A percentile compares a stretch with the other conserved stretches of the same genome.
Conservation (phyloP, 1,140 invertebrate species). For the Mizuhopecten yessoensis region DNA sequence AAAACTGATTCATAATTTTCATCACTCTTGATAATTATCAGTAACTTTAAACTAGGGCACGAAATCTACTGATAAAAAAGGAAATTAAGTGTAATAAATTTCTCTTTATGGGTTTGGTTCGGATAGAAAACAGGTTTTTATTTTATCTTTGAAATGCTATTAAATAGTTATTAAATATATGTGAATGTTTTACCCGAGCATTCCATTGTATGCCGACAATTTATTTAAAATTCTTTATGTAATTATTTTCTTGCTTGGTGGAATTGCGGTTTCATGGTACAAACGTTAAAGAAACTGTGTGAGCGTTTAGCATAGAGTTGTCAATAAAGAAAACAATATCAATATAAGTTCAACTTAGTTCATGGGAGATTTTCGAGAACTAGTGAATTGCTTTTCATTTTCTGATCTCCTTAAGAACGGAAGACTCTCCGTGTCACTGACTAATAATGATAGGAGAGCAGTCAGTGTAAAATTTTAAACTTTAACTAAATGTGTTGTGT, state of each 20-base stretch:
- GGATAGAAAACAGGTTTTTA: slow-evolving; percentile 7
- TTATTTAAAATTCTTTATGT: background rate
- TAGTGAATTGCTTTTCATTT: too few species aligned
- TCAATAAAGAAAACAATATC: too few species aligned
- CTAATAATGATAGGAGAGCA: too few species aligned
- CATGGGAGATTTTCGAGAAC: too few species aligned
- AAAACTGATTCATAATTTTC: background rate
- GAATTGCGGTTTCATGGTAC: too few species aligned
- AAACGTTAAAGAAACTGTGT: too few species aligned
- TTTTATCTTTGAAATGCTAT: background rate
- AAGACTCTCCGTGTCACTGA: too few species aligned
- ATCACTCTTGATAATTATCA: background rate
- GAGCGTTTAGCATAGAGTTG: too few species aligned
- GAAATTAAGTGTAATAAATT: slow-evolving; percentile 1
- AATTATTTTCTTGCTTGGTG: background rate
- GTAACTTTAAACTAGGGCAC: background rate
- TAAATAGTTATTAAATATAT: background rate
- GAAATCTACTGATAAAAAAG: slow-evolving; percentile 21
- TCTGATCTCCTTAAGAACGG: too few species aligned
- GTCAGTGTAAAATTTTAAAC: too few species aligned
- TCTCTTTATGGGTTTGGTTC: slow-evolving; percentile 30
- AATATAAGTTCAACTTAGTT: too few species aligned
- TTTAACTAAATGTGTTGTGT: too few species aligned
- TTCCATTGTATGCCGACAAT: background rate
- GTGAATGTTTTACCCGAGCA: background rate